Evolutionary conservation across 2,888 invertebrate genomes (phyloP).

Genomic region (Lepidonotus clava): DNA sequence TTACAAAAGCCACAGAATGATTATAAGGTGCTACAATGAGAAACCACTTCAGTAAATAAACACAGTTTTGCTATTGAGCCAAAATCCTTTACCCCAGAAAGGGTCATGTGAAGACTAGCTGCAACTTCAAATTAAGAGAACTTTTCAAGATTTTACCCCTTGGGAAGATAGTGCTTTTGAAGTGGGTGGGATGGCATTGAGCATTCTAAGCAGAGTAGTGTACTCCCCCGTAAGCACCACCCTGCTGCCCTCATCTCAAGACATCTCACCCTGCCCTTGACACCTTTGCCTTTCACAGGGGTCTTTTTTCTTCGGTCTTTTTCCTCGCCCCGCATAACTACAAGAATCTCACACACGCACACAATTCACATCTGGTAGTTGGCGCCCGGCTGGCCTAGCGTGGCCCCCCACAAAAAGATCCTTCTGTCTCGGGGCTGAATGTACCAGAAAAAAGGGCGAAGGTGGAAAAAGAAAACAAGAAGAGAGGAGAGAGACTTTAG

Average conservation of each 20-base stretch:
- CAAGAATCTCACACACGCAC: slow-evolving; percentile 28
- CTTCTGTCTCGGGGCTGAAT: not conserved
- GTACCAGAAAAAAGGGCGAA: not conserved
- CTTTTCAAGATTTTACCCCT: too few relatives aligned
- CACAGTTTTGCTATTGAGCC: too few relatives aligned
- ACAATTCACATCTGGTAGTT: not conserved
- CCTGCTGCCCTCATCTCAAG: not conserved
- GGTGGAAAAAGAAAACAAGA: not conserved
- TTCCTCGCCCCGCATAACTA: not conserved
- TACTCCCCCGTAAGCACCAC: too few relatives aligned
- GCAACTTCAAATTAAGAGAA: too few relatives aligned
- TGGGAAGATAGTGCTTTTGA: too few relatives aligned
- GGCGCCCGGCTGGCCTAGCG: slow-evolving; percentile 1
- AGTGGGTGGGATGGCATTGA: too few relatives aligned
- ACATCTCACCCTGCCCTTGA: not conserved
- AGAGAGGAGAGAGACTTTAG: not conserved
- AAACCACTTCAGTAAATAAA: too few relatives aligned
- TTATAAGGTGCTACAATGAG: too few relatives aligned
- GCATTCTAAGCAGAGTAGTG: too few relatives aligned
- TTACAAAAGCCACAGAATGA: too few relatives aligned
- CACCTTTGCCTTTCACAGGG: not conserved
- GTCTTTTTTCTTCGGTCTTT: not conserved
- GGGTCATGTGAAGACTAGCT: too few relatives aligned
- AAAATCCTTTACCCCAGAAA: too few relatives aligned
- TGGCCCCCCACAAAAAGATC: slow-evolving; percentile 26